Evolutionary conservation across 2,113 vertebrate species (phyloP).

Genomic region (Passer montanus): DNA sequence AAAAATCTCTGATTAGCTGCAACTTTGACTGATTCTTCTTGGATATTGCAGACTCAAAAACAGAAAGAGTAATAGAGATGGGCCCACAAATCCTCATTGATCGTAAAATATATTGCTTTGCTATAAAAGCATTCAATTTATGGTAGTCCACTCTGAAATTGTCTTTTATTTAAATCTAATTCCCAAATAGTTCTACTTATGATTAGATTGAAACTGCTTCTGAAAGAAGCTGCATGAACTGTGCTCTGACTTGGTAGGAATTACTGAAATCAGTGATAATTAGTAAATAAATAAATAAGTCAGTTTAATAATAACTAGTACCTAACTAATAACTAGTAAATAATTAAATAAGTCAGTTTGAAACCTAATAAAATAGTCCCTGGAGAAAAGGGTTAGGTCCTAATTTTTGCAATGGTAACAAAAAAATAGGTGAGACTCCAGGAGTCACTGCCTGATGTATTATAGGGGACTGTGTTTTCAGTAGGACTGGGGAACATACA

Average conservation of each 20-base stretch:
- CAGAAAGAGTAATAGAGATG: background rate
- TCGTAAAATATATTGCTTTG: background rate
- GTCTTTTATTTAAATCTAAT: background rate
- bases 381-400: background rate
- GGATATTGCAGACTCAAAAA: background rate
- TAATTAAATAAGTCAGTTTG: background rate
- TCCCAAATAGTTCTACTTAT: background rate
- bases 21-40: background rate
- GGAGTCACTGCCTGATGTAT: background rate
- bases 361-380: background rate
- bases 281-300: background rate
- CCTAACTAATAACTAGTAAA: background rate
- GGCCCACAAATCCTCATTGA: background rate
- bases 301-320: background rate
- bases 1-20: background rate
- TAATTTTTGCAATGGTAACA: background rate
- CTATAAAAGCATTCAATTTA: background rate
- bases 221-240: background rate
- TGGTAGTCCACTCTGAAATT: background rate
- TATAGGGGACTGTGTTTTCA: background rate
- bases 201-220: background rate
- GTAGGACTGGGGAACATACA: background rate
- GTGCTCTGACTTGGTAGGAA: background rate
- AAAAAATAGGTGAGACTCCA: background rate
- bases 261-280: background rate